phyloP scores from a whole-genome alignment of 2,113 vertebrate genomes.

The Tenrec ecaudatus region DNA sequence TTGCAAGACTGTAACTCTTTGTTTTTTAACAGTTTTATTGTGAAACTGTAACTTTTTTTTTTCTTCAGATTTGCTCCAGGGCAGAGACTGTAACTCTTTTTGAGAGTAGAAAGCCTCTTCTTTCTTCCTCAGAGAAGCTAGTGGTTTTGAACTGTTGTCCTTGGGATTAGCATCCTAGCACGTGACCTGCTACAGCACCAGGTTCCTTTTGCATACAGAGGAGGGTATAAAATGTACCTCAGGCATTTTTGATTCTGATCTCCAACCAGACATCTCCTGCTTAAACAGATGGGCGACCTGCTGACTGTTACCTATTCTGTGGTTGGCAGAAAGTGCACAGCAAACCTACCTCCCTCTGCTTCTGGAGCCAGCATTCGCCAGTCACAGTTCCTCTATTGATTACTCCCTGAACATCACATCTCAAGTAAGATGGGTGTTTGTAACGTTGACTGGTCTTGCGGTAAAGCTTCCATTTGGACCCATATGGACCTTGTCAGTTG shows the following conservation, averaged over 20 bases:
- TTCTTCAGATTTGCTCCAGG: too few relatives aligned
- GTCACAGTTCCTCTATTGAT: background rate
- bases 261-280: conserved; percentile 2
- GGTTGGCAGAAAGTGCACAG: background rate
- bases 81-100: too few relatives aligned
- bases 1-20: too few relatives aligned
- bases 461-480: background rate
- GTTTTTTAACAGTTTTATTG: too few relatives aligned
- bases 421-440: conserved; percentile 39
- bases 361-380: conserved; percentile 50
- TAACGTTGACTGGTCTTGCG: background rate
- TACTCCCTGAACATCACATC: conserved; percentile 16
- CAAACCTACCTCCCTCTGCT: background rate
- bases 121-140: too few relatives aligned
- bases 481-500: background rate
- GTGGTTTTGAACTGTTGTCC: too few relatives aligned
- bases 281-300: background rate
- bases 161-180: too few relatives aligned
- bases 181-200: too few relatives aligned
- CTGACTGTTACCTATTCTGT: background rate
- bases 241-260: background rate
- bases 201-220: background rate
- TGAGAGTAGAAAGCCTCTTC: too few relatives aligned
- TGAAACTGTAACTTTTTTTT: too few relatives aligned
- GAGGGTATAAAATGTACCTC: background rate